A percentile compares a stretch with the other conserved stretches of the same genome.
These are phyloP conservation scores for Synanthedon myopaeformis DNA, from an alignment of 2,888 invertebrate species.

Conservation along the genomic window DNA sequence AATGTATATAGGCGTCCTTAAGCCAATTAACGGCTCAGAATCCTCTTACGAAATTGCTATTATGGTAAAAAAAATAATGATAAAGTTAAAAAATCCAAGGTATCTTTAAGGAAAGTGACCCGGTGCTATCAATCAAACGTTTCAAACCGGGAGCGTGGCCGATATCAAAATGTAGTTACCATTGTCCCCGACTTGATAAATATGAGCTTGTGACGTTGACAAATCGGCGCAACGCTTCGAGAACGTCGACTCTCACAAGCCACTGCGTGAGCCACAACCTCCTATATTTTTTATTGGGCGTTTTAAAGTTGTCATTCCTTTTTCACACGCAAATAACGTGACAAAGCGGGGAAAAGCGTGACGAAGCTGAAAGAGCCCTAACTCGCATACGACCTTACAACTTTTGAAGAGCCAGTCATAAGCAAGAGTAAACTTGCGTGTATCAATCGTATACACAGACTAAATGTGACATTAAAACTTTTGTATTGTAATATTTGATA, in stretches of 20 bases:
- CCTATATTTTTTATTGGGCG: neutral
- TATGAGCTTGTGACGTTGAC: constrained; percentile 62
- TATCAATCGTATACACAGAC: too few species aligned
- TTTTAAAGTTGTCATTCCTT: neutral
- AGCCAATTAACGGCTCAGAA: too few species aligned
- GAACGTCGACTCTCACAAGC: constrained; percentile 15
- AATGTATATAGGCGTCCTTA: too few species aligned
- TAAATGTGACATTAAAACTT: too few species aligned
- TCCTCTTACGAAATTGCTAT: too few species aligned
- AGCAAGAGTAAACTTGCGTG: too few species aligned
- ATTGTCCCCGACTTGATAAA: constrained; percentile 61
- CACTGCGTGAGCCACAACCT: constrained; percentile 4
- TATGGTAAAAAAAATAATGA: neutral
- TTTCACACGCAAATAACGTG: neutral
- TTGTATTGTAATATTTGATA: too few species aligned
- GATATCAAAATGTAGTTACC: constrained; percentile 65
- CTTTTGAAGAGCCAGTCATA: too few species aligned
- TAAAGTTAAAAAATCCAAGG: neutral
- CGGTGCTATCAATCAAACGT: constrained; percentile 50
- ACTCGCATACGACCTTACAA: too few species aligned
- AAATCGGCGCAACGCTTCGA: constrained; percentile 34
- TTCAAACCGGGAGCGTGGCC: constrained; percentile 41
- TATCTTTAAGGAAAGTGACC: constrained; percentile 16
- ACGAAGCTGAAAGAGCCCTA: too few species aligned
- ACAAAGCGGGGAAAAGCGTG: neutral